phyloP scores from a whole-genome alignment of 2,888 invertebrate genomes.

The Lithophane semibrunnea region DNA sequence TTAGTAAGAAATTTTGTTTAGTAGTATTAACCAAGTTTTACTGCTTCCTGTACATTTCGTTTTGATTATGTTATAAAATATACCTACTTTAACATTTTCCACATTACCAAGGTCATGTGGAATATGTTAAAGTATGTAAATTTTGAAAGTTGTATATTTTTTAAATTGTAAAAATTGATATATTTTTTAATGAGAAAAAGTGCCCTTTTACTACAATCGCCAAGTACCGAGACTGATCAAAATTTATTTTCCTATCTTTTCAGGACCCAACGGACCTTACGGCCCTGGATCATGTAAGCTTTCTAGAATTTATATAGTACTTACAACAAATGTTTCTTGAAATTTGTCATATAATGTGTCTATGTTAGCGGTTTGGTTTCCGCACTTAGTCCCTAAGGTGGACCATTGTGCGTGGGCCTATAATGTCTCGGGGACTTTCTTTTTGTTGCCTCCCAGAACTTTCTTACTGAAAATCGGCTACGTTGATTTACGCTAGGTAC shows the following conservation, averaged over 20 bases:
- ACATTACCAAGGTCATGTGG: neutral
- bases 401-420: no score
- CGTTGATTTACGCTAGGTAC: neutral
- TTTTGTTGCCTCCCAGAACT: neutral
- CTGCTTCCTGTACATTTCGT: neutral
- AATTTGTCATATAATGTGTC: neutral
- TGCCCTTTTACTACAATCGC: neutral
- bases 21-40: neutral
- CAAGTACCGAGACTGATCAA: constrained; percentile 8
- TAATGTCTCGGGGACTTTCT: no score
- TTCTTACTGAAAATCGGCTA: neutral
- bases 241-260: constrained; percentile 26
- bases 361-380: no score
- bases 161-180: no score
- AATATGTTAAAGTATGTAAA: no score
- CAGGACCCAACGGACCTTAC: constrained; percentile 65
- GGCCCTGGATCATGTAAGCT: constrained; percentile 67
- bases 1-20: neutral
- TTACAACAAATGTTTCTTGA: neutral
- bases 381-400: no score
- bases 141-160: no score
- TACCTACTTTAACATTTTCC: neutral
- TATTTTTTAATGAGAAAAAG: neutral
- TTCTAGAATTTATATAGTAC: neutral
- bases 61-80: neutral